Evolutionary conservation across 2,888 invertebrate species (phyloP).

Genomic region (Harpalus rufipes): DNA sequence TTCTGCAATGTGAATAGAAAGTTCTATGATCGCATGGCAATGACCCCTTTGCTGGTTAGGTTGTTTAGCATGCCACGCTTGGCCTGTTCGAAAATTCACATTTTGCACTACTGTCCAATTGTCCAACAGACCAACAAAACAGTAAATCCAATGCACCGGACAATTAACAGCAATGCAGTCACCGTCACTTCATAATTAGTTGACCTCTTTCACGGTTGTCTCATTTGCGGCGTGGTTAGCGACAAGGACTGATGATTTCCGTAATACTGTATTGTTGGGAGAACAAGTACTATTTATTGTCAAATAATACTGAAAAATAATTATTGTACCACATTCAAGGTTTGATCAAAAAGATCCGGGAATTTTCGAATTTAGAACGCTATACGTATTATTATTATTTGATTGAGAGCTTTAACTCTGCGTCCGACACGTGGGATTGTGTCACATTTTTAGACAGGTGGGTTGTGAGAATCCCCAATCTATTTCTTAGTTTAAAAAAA

Average conservation of each 20-base stretch:
- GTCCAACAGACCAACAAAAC: neutral
- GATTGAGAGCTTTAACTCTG: no score
- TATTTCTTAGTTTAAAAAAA: no score
- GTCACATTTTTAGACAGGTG: no score
- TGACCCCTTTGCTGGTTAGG: conserved; percentile 48
- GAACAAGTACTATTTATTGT: no score
- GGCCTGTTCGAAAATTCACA: conserved; percentile 26
- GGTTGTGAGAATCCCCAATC: no score
- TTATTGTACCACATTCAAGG: no score
- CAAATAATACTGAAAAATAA: no score
- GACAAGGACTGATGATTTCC: conserved; percentile 15
- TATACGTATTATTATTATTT: no score
- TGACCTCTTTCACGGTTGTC: conserved; percentile 53
- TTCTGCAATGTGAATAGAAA: conserved; percentile 10
- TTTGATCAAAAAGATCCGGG: no score
- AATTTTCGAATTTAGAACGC: no score
- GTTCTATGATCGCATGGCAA: conserved; percentile 22
- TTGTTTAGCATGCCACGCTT: conserved; percentile 23
- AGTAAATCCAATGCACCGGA: conserved; percentile 13
- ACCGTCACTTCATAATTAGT: conserved; percentile 10
- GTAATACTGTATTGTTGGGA: neutral
- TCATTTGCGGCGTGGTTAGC: neutral
- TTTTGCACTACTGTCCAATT: neutral
- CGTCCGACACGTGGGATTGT: no score
- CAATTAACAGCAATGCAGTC: conserved; percentile 20